Evolutionary conservation across 1,140 invertebrate genomes (phyloP).

Genomic region (Pygmarrhopalites habei): DNA sequence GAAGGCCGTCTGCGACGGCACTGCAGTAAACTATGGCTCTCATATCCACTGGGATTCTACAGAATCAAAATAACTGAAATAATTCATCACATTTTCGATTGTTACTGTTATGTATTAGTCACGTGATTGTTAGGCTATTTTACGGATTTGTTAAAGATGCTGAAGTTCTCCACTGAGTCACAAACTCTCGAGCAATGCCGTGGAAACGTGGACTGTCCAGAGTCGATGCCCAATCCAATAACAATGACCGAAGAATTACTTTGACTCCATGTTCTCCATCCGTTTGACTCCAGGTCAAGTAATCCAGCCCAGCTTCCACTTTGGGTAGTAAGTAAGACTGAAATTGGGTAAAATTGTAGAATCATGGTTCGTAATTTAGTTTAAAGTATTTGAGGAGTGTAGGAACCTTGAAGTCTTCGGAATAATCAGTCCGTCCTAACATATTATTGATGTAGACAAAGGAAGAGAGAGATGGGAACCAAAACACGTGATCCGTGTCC

Average conservation of each 20-base stretch:
- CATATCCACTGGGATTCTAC: constrained; percentile 12
- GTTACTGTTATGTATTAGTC: not conserved
- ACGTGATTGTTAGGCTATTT: not conserved
- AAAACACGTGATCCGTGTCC: not conserved
- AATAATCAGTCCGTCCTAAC: too few relatives aligned
- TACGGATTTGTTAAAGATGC: constrained; percentile 17
- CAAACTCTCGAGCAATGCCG: not conserved
- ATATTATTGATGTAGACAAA: too few relatives aligned
- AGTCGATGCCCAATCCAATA: constrained; percentile 22
- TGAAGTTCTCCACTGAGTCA: constrained; percentile 5
- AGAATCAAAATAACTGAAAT: not conserved
- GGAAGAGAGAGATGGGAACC: not conserved
- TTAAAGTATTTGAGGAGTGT: not conserved
- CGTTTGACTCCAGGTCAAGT: constrained; percentile 16
- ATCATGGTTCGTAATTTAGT: not conserved
- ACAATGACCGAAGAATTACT: constrained; percentile 6
- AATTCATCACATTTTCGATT: not conserved
- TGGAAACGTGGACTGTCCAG: constrained; percentile 4
- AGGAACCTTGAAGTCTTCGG: not conserved
- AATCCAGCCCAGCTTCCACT: constrained; percentile 12
- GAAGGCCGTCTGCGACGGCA: not conserved
- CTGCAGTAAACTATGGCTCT: not conserved
- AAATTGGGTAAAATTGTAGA: not conserved
- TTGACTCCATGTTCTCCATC: constrained; percentile 13
- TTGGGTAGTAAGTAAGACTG: constrained; percentile 11